Evolutionary conservation across 1,140 invertebrate genomes (phyloP), one percentile per base, ranked within the genome.

Genomic region (Drosophila pruinosa): DNA sequence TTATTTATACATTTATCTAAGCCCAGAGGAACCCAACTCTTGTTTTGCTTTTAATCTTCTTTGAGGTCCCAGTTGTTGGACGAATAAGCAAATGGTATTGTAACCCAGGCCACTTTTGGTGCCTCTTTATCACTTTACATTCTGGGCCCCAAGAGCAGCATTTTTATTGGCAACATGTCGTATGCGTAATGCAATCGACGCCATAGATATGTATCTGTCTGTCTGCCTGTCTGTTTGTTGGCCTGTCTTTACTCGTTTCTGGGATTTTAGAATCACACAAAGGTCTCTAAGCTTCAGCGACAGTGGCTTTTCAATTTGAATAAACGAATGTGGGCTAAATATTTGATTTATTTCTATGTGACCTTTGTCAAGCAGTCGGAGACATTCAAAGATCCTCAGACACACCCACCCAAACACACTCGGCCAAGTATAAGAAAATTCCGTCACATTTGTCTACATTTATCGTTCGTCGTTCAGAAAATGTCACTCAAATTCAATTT

Each of bases 321-420:
- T 85, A 72, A 80, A 74, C 73, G 69, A 81, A 77, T 62, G 69
- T 65, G 72, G 69, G 58, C 77, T 74, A 80, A 85, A 85, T 86
- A 85, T 85, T 85, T 85, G 81, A 86, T 85, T 85, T 86, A 81
- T 86, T 86, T 85, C 19, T 77, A 53, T 70, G 62, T 86, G 81
- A 85, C 81, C 81, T 85, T 85, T 85, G 69, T 86, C 81, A 85
- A 86, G 74, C 54, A 77, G 63, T 78, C 57, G 50, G 15, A 47
- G 54, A 12, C 28, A 71, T 38, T 34, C 41, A 10, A 6, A 57
- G 39, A 59, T 15, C 4, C 43, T 53, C 39, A 31, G 5, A 69
- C 43, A 54, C 41, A 38, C 22, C 43, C 24, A 47, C 15, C 34
- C 26, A 56, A 26, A 41, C 10, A 77, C 45, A 53, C 10, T 19